Evolutionary conservation across 2,888 invertebrate species (phyloP), one percentile per base, ranked within the genome.

Genomic region (Megaustenia siamemsis): DNA sequence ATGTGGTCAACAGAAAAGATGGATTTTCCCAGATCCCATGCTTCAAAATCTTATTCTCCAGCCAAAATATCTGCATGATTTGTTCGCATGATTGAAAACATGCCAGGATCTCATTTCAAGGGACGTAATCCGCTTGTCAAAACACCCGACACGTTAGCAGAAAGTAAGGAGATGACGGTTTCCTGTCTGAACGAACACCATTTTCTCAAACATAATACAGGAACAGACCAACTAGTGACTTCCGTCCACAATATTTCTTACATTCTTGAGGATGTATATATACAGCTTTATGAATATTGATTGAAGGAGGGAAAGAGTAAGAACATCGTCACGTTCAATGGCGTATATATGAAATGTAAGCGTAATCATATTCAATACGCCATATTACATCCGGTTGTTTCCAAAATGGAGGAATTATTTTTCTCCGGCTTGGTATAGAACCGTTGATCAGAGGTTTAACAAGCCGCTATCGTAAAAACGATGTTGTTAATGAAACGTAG

Each of bases 41-140:
- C 8, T 71, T 71, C 71, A 71, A 4, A 71, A 43, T 43, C n/a
- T 43, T 71, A 43, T 40, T 71, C 43, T 6, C 43, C 43, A 4
- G n/a, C n/a, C 3, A 43, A 3, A 2, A n/a, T 28, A 71, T 71
- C 43, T 71, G 71, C 10, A 28, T 24, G 71, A 43, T 71, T 71
- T 71, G 43, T 28, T 45, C 28, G 71, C 71, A 71, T 71, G 71
- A 71, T 71, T 71, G 43, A 71, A 45, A 28, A 10, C 45, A n/a
- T 24, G 40, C 6, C 24, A n/a, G n/a, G 71, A 28, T 43, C n/a
- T 71, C 71, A 43, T 43, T 71, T 71, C 71, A 71, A 43, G 71
- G 12, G 28, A n/a, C 43, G 10, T 71, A 43, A 71, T 71, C 71
- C 43, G 43, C 28, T 43, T 40, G 71, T 71, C 71, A 71, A 71